Percentiles rank a stretch among this genome's conserved stretches.
Conservation (phyloP, 2,888 invertebrate genomes). For the Caenorhabditis auriculariae region DNA sequence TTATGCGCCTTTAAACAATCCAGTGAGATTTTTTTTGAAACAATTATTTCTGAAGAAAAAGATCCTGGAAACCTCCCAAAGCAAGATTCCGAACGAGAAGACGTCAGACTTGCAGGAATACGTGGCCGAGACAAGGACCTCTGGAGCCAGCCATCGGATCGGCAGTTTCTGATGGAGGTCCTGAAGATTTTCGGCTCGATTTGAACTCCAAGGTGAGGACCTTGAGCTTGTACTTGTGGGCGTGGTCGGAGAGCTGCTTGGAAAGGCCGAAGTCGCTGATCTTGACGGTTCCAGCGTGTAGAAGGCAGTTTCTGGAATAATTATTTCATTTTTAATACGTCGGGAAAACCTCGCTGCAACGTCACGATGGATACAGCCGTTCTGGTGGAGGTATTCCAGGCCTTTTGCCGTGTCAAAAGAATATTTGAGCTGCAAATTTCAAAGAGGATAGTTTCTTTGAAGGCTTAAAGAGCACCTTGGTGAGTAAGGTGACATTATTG, state of each 20-base stretch:
- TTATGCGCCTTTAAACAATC: no score
- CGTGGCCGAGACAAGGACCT: conserved; percentile 35
- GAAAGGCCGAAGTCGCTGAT: conserved; percentile 51
- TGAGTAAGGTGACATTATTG: conserved; percentile 16
- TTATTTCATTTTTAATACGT: not conserved
- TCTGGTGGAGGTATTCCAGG: conserved; percentile 43
- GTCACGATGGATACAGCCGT: conserved; percentile 48
- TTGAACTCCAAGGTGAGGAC: not conserved
- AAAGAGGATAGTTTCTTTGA: no score
- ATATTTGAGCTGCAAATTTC: conserved; percentile 11
- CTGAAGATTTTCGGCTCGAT: not conserved
- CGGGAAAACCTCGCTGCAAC: conserved; percentile 30
- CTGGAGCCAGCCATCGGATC: conserved; percentile 49
- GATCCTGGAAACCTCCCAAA: no score
- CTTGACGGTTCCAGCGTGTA: conserved; percentile 37
- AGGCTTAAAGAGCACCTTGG: conserved; percentile 1
- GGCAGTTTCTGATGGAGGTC: conserved; percentile 42
- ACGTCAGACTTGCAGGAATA: conserved; percentile 46
- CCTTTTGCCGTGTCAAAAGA: conserved; percentile 42
- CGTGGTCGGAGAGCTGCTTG: conserved; percentile 34
- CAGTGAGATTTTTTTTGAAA: no score
- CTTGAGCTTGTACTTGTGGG: conserved; percentile 44
- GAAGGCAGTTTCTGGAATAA: conserved; percentile 37
- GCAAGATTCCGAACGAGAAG: conserved; percentile 44
- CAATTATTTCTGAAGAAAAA: no score